These are phyloP conservation scores for Tipula vernalis DNA, from an alignment of 2,888 invertebrate genomes.

Conservation along the genomic window DNA sequence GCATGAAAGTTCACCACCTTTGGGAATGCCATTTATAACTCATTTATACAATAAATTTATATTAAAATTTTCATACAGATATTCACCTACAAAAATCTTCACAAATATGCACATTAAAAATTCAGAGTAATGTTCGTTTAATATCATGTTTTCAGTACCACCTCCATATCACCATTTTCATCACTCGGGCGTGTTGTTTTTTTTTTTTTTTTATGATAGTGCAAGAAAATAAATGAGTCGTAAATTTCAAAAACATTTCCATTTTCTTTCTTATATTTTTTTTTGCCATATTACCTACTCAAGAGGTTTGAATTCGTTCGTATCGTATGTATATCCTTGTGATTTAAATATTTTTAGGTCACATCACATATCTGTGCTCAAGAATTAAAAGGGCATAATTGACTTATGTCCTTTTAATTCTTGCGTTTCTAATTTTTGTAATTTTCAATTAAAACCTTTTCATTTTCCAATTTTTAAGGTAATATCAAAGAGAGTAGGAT, in stretches of 20 bases:
- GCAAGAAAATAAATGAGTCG: background rate
- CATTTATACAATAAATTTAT: background rate
- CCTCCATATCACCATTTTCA: background rate
- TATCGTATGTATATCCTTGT: background rate
- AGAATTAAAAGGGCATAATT: too few species aligned
- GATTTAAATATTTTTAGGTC: conserved; percentile 4
- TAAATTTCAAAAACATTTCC: background rate
- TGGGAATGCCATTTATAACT: background rate
- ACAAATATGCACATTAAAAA: background rate
- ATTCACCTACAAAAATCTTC: background rate
- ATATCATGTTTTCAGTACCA: background rate
- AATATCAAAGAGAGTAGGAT: too few species aligned
- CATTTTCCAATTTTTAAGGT: too few species aligned
- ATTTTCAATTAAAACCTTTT: too few species aligned
- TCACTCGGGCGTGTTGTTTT: background rate
- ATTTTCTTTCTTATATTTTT: background rate
- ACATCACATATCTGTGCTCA: background rate
- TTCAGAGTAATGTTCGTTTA: background rate
- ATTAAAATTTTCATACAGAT: background rate
- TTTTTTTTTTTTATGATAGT: background rate
- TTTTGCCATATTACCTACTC: background rate
- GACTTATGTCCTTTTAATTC: too few species aligned
- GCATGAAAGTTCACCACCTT: background rate
- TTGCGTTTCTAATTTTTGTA: too few species aligned
- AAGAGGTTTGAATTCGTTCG: background rate